Conservation (phyloP, 1,140 invertebrate species). For the Adelges cooleyi region DNA sequence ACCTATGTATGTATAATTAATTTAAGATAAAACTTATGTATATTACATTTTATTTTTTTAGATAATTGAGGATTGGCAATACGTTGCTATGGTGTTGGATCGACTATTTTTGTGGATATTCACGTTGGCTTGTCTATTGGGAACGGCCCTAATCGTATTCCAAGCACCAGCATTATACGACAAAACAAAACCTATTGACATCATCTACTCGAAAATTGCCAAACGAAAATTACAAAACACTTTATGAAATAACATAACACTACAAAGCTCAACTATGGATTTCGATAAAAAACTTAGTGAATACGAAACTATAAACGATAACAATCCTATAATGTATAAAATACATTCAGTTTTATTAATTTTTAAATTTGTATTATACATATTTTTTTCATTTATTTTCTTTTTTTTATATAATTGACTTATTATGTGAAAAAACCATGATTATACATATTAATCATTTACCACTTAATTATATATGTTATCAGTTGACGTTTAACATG, state of each 20-base stretch:
- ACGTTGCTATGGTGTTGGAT: slow-evolving; percentile 93
- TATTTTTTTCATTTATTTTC: not conserved
- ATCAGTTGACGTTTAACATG: not conserved
- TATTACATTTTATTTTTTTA: slow-evolving; percentile 39
- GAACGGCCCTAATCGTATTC: slow-evolving; percentile 83
- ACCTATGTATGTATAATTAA: too few relatives aligned
- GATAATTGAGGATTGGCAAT: slow-evolving; percentile 98
- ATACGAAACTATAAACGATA: slow-evolving; percentile 21
- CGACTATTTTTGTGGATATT: slow-evolving; percentile 95
- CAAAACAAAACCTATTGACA: slow-evolving; percentile 81
- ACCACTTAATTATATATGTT: not conserved
- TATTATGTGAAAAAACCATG: not conserved
- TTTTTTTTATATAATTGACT: slow-evolving; percentile 3
- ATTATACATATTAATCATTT: too few relatives aligned
- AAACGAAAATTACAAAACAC: slow-evolving; percentile 28
- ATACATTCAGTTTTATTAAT: not conserved
- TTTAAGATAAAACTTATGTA: too few relatives aligned
- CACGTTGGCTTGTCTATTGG: slow-evolving; percentile 82
- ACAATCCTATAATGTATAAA: slow-evolving; percentile 25
- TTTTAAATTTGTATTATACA: slow-evolving; percentile 2
- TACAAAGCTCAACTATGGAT: slow-evolving; percentile 21
- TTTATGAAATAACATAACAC: slow-evolving; percentile 19
- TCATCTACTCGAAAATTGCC: slow-evolving; percentile 81
- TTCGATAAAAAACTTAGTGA: slow-evolving; percentile 22
- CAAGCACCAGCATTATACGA: slow-evolving; percentile 93